These are phyloP conservation scores for Poliocrania exsul DNA, from an alignment of 2,797 vertebrate genomes.

Conservation along the genomic window DNA sequence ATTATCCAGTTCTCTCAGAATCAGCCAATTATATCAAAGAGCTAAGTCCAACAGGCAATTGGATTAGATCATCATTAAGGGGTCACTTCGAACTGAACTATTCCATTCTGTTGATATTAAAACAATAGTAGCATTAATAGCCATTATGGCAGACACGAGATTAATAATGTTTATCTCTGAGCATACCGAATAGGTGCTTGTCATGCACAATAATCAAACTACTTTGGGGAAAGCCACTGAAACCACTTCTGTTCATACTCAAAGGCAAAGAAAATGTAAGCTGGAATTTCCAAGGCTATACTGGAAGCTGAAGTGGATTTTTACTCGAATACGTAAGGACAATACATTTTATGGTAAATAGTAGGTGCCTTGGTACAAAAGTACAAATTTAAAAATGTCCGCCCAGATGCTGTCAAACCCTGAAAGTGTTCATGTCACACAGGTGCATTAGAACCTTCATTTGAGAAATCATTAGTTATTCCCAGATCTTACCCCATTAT, in stretches of 20 bases:
- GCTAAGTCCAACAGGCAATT: neutral
- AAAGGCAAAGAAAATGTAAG: neutral
- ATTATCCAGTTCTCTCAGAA: neutral
- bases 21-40: neutral
- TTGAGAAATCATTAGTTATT: neutral
- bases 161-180: neutral
- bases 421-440: neutral
- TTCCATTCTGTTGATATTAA: neutral
- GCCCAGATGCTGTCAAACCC: neutral
- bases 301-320: neutral
- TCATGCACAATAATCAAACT: neutral
- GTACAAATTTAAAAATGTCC: neutral
- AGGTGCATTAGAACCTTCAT: neutral
- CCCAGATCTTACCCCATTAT: neutral
- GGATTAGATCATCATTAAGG: accelerated
- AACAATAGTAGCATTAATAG: neutral
- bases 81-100: neutral
- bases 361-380: neutral
- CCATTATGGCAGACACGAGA: neutral
- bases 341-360: neutral
- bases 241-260: too few species aligned
- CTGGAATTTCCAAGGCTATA: neutral
- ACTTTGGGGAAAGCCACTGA: too few species aligned
- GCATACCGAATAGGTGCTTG: neutral
- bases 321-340: neutral